phyloP scores from a whole-genome alignment of 2,797 vertebrate genomes.

The Picus viridis region DNA sequence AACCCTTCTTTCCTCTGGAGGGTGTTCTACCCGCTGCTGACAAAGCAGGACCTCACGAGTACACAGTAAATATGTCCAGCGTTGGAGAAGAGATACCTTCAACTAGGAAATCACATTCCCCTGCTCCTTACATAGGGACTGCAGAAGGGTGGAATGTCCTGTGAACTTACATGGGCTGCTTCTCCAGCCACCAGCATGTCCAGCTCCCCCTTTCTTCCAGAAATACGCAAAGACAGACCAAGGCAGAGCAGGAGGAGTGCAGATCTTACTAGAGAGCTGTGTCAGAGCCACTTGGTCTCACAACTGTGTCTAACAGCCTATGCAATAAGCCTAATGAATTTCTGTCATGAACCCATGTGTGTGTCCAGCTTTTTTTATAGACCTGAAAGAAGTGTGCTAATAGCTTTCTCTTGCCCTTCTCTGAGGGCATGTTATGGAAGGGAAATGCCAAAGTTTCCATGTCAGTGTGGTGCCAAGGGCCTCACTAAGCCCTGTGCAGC shows the following conservation, averaged over 20 bases:
- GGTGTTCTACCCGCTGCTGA: neutral
- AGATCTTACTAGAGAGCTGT: constrained; percentile 26
- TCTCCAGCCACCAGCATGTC: neutral
- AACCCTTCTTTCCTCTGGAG: neutral
- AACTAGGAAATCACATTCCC: neutral
- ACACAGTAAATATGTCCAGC: neutral
- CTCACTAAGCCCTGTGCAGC: accelerated
- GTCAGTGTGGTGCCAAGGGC: neutral
- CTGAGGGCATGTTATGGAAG: neutral
- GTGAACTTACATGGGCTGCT: neutral
- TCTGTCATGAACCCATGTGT: neutral
- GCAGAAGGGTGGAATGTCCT: neutral
- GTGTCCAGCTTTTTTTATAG: neutral
- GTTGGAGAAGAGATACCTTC: neutral
- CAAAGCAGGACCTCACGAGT: neutral
- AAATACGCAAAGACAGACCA: neutral
- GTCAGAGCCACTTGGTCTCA: neutral
- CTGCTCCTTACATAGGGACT: neutral
- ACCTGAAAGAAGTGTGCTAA: neutral
- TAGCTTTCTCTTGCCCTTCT: neutral
- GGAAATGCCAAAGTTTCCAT: neutral
- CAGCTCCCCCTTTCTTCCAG: neutral
- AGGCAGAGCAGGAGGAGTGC: neutral
- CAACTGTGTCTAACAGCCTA: constrained; percentile 22
- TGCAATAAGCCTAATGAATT: constrained; percentile 60